Percentiles rank a stretch among this genome's conserved stretches.
Conservation (phyloP, 2,888 invertebrate species). For the Cartodere bifasciata region DNA sequence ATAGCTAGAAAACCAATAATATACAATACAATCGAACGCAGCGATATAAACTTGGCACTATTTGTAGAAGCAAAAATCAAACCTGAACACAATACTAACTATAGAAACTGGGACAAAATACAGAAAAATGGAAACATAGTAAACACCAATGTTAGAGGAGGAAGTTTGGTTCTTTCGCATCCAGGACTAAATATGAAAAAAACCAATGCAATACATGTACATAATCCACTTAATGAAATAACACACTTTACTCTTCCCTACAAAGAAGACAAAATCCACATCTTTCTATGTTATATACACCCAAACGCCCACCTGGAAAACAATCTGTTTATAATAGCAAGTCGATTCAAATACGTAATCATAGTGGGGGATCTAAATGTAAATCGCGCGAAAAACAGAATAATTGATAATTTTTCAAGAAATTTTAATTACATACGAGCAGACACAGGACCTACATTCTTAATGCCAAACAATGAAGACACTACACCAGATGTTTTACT, state of each 20-base stretch:
- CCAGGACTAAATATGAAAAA: constrained; percentile 4
- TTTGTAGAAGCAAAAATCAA: constrained; percentile 12
- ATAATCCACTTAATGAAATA: constrained; percentile 11
- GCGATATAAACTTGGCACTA: constrained; percentile 6
- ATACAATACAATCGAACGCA: constrained; percentile 5
- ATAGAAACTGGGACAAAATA: constrained; percentile 8
- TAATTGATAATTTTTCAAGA: constrained; percentile 4
- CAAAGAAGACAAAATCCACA: constrained; percentile 3
- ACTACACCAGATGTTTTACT: constrained; percentile 6
- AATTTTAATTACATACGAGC: constrained; percentile 2
- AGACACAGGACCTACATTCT: constrained; percentile 4
- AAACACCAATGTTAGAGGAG: constrained; percentile 6
- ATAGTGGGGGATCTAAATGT: constrained; percentile 11
- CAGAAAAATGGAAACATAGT: constrained; percentile 5
- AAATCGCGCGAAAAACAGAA: constrained; percentile 5
- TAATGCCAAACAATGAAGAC: constrained; percentile 3
- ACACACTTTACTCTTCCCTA: constrained; percentile 9
- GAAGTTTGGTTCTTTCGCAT: constrained; percentile 1
- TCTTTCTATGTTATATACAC: constrained; percentile 11
- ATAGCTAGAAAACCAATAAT: constrained; percentile 7
- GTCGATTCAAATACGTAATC: constrained; percentile 9
- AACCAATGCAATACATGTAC: constrained; percentile 8
- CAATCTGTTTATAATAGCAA: constrained; percentile 8
- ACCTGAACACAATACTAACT: neutral
- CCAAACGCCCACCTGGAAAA: constrained; percentile 8